Evolutionary conservation across 2,113 vertebrate species (phyloP).

Genomic region (Aspiorhynchus laticeps): DNA sequence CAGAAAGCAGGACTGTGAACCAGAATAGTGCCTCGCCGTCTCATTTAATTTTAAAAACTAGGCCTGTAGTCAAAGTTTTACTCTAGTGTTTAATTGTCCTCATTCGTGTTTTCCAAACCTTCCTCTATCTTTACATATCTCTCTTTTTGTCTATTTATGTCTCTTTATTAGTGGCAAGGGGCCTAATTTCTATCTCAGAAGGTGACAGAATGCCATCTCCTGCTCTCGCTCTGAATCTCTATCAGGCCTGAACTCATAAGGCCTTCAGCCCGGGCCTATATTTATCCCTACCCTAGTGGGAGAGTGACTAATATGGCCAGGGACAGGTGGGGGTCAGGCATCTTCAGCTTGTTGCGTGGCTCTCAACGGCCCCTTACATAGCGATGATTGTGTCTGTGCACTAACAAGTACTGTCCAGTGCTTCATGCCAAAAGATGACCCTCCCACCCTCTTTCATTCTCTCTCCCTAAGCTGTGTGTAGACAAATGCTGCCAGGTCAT

Average conservation of each 20-base stretch:
- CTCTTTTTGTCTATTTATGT: background rate
- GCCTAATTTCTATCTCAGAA: conserved; percentile 37
- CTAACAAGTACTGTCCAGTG: conserved; percentile 55
- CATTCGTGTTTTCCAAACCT: background rate
- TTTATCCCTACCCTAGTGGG: conserved; percentile 55
- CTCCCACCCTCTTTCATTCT: conserved; percentile 36
- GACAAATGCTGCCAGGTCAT: conserved; percentile 22
- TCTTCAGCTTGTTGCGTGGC: conserved; percentile 30
- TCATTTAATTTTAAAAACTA: background rate
- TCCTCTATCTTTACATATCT: background rate
- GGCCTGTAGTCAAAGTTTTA: conserved; percentile 5
- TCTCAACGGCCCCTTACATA: conserved; percentile 54
- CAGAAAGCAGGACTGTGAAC: background rate
- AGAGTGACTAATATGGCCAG: conserved; percentile 65
- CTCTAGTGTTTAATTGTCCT: background rate
- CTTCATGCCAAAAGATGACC: conserved; percentile 39
- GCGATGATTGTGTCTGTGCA: conserved; percentile 51
- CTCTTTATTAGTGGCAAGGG: background rate
- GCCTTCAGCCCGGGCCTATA: conserved; percentile 58
- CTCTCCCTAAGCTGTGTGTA: conserved; percentile 23
- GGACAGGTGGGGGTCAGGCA: conserved; percentile 55
- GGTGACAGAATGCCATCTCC: conserved; percentile 43
- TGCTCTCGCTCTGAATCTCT: background rate
- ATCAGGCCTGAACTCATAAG: conserved; percentile 46
- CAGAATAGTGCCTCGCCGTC: background rate